phyloP scores from a whole-genome alignment of 2,888 invertebrate genomes.

The Blera fallax region DNA sequence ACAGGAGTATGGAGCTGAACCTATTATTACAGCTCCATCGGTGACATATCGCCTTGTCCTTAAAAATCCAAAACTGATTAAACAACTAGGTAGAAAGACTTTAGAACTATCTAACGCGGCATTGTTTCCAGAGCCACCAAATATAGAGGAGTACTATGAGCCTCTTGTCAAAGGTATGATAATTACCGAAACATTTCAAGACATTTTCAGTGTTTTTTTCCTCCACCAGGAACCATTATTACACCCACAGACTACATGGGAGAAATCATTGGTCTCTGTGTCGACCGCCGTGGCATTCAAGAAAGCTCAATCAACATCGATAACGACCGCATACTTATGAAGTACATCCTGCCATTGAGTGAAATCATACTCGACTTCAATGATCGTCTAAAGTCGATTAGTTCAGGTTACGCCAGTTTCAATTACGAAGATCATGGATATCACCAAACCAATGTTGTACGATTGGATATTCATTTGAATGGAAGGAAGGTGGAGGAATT shows the following conservation, averaged over 20 bases:
- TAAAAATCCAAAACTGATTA: slow-evolving; percentile 87
- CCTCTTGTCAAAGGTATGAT: slow-evolving; percentile 90
- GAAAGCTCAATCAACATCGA: slow-evolving; percentile 89
- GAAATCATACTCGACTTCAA: slow-evolving; percentile 98
- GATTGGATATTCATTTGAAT: slow-evolving; percentile 89
- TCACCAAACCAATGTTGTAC: slow-evolving; percentile 88
- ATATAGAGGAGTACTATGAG: slow-evolving; percentile 90
- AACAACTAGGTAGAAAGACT: slow-evolving; percentile 85
- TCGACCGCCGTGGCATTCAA: slow-evolving; percentile 87
- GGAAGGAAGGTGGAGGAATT: slow-evolving; percentile 91
- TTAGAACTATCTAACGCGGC: slow-evolving; percentile 89
- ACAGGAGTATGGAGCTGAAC: slow-evolving; percentile 91
- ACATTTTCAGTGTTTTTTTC: neutral
- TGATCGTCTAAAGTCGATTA: slow-evolving; percentile 92
- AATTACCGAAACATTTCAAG: neutral
- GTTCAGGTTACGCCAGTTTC: slow-evolving; percentile 97
- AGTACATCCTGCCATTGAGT: slow-evolving; percentile 92
- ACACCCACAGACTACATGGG: slow-evolving; percentile 90
- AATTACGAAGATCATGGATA: slow-evolving; percentile 96
- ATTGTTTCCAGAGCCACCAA: slow-evolving; percentile 86
- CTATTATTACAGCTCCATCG: slow-evolving; percentile 92
- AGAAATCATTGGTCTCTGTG: slow-evolving; percentile 87
- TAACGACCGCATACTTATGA: slow-evolving; percentile 90
- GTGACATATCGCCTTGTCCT: slow-evolving; percentile 91
- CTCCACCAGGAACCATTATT: slow-evolving; percentile 90